Evolutionary conservation across 2,888 invertebrate genomes (phyloP).

Genomic region (Drosophila recens): DNA sequence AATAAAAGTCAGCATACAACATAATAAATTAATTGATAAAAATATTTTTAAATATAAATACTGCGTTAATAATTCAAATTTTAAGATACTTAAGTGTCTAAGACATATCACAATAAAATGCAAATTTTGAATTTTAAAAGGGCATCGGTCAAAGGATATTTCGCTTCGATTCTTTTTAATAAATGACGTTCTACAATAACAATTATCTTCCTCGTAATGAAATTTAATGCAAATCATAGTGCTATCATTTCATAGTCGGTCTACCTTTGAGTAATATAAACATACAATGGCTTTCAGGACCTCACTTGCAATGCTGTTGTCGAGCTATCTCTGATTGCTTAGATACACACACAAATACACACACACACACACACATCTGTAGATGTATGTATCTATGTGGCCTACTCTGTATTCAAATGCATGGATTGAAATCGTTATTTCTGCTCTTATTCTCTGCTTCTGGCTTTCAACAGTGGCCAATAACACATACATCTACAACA

Average conservation of each 20-base stretch:
- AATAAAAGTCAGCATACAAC: too few relatives aligned
- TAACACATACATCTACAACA: constrained; percentile 14
- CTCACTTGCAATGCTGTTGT: constrained; percentile 14
- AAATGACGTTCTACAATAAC: too few relatives aligned
- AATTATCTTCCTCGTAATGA: too few relatives aligned
- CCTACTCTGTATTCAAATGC: constrained; percentile 11
- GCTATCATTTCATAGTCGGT: background rate
- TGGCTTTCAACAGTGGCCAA: constrained; percentile 15
- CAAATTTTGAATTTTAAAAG: too few relatives aligned
- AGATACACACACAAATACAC: constrained; percentile 1
- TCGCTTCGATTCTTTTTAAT: too few relatives aligned
- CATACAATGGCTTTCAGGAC: constrained; percentile 33
- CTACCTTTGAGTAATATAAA: constrained; percentile 12
- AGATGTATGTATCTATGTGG: background rate
- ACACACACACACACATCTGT: background rate
- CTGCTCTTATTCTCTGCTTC: constrained; percentile 14
- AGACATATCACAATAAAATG: too few relatives aligned
- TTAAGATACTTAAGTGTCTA: too few relatives aligned
- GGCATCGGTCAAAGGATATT: too few relatives aligned
- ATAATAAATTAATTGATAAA: too few relatives aligned
- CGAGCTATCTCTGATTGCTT: background rate
- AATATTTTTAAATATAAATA: too few relatives aligned
- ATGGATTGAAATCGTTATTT: constrained; percentile 6
- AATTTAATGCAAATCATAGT: background rate
- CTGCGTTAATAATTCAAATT: too few relatives aligned